phyloP scores from a whole-genome alignment of 2,888 invertebrate species.

The Strigamia maritima region DNA sequence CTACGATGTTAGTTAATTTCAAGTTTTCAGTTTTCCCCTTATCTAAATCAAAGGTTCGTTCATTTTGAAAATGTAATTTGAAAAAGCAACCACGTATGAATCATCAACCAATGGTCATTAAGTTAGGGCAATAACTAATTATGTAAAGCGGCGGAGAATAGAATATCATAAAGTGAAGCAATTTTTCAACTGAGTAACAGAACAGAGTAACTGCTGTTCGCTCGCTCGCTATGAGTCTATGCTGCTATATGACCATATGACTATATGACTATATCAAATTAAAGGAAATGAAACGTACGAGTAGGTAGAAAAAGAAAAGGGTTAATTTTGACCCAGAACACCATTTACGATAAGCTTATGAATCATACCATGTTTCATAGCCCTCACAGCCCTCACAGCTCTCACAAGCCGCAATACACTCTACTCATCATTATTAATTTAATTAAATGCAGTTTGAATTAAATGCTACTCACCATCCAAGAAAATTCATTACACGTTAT shows the following conservation, averaged over 20 bases:
- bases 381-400: no score
- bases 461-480: neutral
- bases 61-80: neutral
- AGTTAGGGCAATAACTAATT: conserved; percentile 15
- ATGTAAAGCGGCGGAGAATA: neutral
- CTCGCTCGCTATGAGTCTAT: no score
- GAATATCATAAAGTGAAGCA: neutral
- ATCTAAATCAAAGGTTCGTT: neutral
- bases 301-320: neutral
- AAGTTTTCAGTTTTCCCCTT: no score
- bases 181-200: conserved; percentile 6
- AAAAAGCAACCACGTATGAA: neutral
- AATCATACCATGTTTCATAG: conserved; percentile 4
- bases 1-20: no score
- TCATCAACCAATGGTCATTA: conserved; percentile 21
- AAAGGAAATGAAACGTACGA: neutral
- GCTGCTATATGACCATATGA: no score
- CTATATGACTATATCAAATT: no score
- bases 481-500: conserved; percentile 20
- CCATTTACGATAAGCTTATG: conserved; percentile 23
- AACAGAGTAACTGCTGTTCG: no score
- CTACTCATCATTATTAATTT: conserved; percentile 6
- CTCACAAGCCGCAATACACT: conserved; percentile 10
- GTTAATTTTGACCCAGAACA: conserved; percentile 2
- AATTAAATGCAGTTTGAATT: conserved; percentile 25